Evolutionary conservation across 2,888 invertebrate genomes (phyloP).

Genomic region (Stictocephala bisonia): DNA sequence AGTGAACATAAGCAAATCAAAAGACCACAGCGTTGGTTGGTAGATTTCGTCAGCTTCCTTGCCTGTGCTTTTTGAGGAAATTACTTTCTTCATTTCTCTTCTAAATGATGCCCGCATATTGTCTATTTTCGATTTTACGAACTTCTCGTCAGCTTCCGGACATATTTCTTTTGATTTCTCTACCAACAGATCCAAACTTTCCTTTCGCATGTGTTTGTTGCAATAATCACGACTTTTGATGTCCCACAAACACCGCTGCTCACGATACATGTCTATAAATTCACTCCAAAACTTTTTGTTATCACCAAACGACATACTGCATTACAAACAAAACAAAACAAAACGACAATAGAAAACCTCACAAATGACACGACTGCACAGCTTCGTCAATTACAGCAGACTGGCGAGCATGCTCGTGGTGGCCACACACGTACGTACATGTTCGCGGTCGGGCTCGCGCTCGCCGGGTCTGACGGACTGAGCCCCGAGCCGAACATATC

Average conservation of each 20-base stretch:
- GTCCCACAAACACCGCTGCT: conserved; percentile 30
- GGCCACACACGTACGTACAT: too few species aligned
- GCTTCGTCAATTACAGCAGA: too few species aligned
- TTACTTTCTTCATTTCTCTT: conserved; percentile 19
- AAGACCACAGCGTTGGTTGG: conserved; percentile 36
- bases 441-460: too few species aligned
- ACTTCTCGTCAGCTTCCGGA: background rate
- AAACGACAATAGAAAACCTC: too few species aligned
- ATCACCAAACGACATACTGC: conserved; percentile 7
- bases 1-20: conserved; percentile 11
- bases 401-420: too few species aligned
- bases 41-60: conserved; percentile 17
- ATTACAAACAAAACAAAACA: background rate
- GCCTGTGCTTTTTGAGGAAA: conserved; percentile 11
- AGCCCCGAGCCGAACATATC: too few species aligned
- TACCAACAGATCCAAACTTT: background rate
- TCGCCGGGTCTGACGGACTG: too few species aligned
- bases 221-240: conserved; percentile 23
- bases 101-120: conserved; percentile 16
- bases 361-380: too few species aligned
- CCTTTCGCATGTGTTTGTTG: conserved; percentile 6
- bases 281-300: conserved; percentile 31
- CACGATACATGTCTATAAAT: conserved; percentile 34
- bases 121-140: conserved; percentile 29
- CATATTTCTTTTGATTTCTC: conserved; percentile 20